A percentile compares a stretch with the other conserved stretches of the same genome.
Evolutionary conservation across 2,113 vertebrate species (phyloP).

Genomic region (Camelus bactrianus): DNA sequence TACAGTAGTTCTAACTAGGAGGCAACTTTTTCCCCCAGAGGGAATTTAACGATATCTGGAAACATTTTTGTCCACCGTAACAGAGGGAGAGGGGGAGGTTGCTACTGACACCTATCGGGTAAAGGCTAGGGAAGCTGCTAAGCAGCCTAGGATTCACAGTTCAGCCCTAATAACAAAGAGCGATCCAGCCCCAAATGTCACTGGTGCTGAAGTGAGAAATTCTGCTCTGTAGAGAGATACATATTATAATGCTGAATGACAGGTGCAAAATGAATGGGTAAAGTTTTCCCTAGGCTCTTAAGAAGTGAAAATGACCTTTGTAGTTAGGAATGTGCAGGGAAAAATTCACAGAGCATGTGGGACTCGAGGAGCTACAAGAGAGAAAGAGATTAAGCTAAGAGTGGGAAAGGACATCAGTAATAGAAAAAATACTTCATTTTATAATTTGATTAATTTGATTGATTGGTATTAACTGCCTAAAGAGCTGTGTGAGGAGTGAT

Average conservation of each 20-base stretch:
- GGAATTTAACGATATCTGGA: not conserved
- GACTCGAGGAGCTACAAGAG: not conserved
- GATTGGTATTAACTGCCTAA: conserved; percentile 44
- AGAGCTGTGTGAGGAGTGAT: conserved; percentile 12
- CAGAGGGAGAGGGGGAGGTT: not conserved
- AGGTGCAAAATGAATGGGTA: not conserved
- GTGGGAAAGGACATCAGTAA: conserved; percentile 20
- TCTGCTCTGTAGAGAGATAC: not conserved
- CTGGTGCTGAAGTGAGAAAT: not conserved
- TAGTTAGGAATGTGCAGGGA: not conserved
- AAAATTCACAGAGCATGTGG: not conserved
- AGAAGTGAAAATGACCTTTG: not conserved
- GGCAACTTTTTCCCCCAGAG: not conserved
- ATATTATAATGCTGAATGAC: not conserved
- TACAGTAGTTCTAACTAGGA: not conserved
- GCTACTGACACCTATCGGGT: not conserved
- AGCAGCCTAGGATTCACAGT: not conserved
- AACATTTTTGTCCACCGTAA: not conserved
- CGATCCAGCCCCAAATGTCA: not conserved
- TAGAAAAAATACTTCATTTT: conserved; percentile 55
- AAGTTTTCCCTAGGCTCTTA: not conserved
- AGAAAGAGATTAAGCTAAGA: conserved; percentile 33
- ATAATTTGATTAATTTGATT: conserved; percentile 67
- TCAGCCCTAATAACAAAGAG: not conserved
- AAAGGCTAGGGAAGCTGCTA: not conserved